These are phyloP conservation scores for Chloropsis cyanopogon DNA, from an alignment of 2,113 vertebrate genomes.

Conservation along the genomic window DNA sequence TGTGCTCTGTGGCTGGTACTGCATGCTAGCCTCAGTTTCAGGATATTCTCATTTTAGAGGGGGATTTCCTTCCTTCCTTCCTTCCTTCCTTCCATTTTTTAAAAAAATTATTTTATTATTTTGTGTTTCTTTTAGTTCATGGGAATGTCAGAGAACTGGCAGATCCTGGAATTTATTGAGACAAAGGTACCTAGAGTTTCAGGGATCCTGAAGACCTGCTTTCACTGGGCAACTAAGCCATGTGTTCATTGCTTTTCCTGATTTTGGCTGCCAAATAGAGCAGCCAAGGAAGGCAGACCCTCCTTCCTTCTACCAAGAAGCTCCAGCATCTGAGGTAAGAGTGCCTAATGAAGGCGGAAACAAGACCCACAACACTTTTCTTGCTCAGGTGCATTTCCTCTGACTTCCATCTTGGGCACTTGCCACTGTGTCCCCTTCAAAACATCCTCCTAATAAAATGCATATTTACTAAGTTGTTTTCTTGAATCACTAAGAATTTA, in stretches of 20 bases:
- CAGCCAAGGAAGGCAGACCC: neutral
- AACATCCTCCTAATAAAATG: neutral
- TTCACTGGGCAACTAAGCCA: neutral
- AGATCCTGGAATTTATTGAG: neutral
- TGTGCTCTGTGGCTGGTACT: neutral
- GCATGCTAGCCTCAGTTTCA: neutral
- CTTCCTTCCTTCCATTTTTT: accelerated
- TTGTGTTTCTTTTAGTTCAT: neutral
- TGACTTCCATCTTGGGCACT: neutral
- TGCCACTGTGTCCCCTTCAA: neutral
- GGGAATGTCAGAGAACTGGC: neutral
- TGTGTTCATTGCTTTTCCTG: neutral
- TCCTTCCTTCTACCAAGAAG: neutral
- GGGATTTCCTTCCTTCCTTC: accelerated
- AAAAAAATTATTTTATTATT: neutral
- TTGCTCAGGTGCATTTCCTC: neutral
- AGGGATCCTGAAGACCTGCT: neutral
- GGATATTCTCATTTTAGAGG: neutral
- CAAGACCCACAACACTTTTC: neutral
- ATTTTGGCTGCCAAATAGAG: neutral
- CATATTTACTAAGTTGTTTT: neutral
- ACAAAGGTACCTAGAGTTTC: neutral
- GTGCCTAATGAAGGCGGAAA: neutral
- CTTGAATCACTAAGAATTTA: neutral
- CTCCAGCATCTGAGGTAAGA: neutral